Evolutionary conservation across 1,140 invertebrate species (phyloP).

Genomic region (Pseudomyrmex cubaensis): DNA sequence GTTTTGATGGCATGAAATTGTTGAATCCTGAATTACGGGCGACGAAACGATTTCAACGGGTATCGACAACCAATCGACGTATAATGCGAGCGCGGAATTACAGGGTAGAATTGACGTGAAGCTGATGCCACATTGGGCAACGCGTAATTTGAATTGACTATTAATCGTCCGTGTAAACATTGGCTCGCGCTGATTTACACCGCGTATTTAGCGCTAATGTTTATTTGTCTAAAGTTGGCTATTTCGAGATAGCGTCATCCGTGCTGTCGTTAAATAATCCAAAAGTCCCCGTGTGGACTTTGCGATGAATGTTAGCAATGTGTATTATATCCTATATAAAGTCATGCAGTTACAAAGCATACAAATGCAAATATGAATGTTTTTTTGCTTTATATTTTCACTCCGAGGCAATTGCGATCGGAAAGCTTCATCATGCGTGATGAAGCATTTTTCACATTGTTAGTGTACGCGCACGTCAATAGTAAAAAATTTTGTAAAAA

Average conservation of each 20-base stretch:
- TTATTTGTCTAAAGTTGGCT: conserved; percentile 53
- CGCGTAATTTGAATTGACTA: conserved; percentile 60
- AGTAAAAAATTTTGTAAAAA: conserved; percentile 13
- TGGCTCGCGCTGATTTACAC: conserved; percentile 45
- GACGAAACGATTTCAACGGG: conserved; percentile 36
- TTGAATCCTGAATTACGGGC: conserved; percentile 36
- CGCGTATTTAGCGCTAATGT: conserved; percentile 51
- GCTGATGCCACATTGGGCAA: conserved; percentile 49
- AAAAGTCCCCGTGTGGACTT: conserved; percentile 18
- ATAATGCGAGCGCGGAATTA: conserved; percentile 48
- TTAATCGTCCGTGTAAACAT: conserved; percentile 59
- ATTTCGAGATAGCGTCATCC: conserved; percentile 15
- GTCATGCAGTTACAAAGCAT: neutral
- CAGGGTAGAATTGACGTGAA: conserved; percentile 47
- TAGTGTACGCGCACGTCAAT: neutral
- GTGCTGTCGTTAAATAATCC: conserved; percentile 56
- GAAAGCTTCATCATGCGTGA: neutral
- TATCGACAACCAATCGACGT: conserved; percentile 31
- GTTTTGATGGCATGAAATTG: neutral
- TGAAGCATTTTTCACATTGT: neutral
- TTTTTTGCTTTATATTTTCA: conserved; percentile 7
- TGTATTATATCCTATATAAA: conserved; percentile 11
- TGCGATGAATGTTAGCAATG: conserved; percentile 19
- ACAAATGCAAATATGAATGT: neutral
- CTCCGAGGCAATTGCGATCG: neutral